phyloP scores from a whole-genome alignment of 2,797 vertebrate genomes.

The Hoplostethus atlanticus region DNA sequence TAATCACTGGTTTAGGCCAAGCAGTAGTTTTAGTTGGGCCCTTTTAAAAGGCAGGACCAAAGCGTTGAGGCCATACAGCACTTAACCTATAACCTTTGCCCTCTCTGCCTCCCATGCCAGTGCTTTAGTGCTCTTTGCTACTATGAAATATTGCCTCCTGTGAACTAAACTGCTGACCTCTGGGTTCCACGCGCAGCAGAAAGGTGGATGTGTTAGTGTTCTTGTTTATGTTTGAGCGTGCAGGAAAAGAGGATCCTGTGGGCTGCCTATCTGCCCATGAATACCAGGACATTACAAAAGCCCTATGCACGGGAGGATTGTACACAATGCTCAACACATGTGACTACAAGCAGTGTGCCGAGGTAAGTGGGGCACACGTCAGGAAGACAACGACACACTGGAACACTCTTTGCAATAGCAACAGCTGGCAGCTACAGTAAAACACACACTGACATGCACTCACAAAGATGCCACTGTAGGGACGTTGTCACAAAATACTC shows the following conservation, averaged over 20 bases:
- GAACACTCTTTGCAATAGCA: constrained; percentile 59
- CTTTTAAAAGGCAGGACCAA: constrained; percentile 14
- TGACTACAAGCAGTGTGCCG: constrained; percentile 58
- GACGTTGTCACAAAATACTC: background rate
- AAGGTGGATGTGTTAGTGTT: constrained; percentile 30
- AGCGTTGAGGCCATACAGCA: constrained; percentile 10
- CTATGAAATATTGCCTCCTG: constrained; percentile 21
- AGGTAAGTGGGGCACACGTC: constrained; percentile 62
- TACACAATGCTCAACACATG: constrained; percentile 59
- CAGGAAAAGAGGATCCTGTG: constrained; percentile 34
- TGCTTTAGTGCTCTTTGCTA: constrained; percentile 17
- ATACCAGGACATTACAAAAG: constrained; percentile 64
- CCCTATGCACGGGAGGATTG: constrained; percentile 45
- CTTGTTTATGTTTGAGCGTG: constrained; percentile 42
- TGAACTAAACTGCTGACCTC: constrained; percentile 55
- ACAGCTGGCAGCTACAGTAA: constrained; percentile 47
- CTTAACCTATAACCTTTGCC: constrained; percentile 39
- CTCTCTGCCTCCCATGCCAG: constrained; percentile 23
- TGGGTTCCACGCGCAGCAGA: constrained; percentile 2
- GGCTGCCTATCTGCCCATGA: constrained; percentile 52
- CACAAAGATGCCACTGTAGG: background rate
- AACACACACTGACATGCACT: constrained; percentile 14
- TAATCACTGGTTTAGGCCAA: background rate
- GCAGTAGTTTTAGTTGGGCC: background rate
- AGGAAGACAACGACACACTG: constrained; percentile 46